Base-by-base conservation (phyloP, 2,888 invertebrate species). In the Bembecia ichneumoniformis region DNA sequence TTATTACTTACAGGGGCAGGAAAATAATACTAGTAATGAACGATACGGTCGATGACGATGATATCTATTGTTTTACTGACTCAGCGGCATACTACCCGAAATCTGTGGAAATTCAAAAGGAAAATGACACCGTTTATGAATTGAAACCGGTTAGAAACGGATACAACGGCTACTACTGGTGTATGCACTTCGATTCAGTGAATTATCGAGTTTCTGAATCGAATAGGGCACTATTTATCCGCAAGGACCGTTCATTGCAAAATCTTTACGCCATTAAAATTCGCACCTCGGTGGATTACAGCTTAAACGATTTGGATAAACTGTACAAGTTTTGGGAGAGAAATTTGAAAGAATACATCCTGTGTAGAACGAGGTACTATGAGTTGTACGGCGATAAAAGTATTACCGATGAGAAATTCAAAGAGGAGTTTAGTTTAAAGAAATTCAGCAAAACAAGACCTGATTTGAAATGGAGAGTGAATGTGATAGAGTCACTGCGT, bases 101-200 rank as follows among this genome's bases (percentile, higher is more conserved):
- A 0, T 55, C 54, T 48, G 72, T 82, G 1, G 67, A 67, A 51
- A 60, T 69, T 16, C 59, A 58, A 40, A 58, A 62, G 10, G 59
- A 66, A 7, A 59, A 60, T 1, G 58, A 60, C 3, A 54, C 59
- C n/a, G 59, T 68, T 46, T 73, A 70, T 43, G 52, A 70, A 3
- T 58, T 84, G 0, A 71, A 64, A 47, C 71, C 78, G 0, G 62
- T 63, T 11, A 57, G 56, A 1, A 74, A 86, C 47, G 88, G 88
- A 5, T 80, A 81, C 57, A 74, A 84, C 47, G 88, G 88, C 5
- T 80, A 81, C 57, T 88, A 87, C 52, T 87, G 87, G 87, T 88
- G 88, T 55, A 60, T 73, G 9, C 68, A 77, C 43, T 62, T 51
- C 0, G 74, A 86, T 52, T 65, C 78, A 0, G 70, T 57, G 16